Evolutionary conservation across 2,113 vertebrate species (phyloP), one percentile per base, ranked within the genome.

Genomic region (Ploceus nigricollis): DNA sequence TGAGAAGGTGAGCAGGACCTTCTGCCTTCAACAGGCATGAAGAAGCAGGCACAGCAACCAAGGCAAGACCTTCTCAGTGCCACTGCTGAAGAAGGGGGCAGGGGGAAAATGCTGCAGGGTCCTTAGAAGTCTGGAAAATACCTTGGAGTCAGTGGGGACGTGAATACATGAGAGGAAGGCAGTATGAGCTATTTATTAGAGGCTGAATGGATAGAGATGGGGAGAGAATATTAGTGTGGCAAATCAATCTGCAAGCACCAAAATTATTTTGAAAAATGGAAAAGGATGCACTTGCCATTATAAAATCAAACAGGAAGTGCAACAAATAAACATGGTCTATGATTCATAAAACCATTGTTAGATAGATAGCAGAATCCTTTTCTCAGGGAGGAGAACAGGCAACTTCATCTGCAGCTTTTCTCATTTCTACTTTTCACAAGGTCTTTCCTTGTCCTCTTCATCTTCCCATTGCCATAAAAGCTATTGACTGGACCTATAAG

Each of bases 231-330:
- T 53, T 79, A 63, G 40, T 20, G 54, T n/a, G 57, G 73, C 65
- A 56, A 94, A 91, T 91, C 72, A 89, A 68, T 79, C 78, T 60
- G 51, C 50, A 60, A 83, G 56, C 69, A 89, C 13, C 64, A 82
- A 78, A 96, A 64, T 92, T 20, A 83, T 91, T 91, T 84, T 33
- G 16, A 92, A 94, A 92, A 90, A 94, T 75, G 60, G 35, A 75
- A 61, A 92, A 89, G 80, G 51, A 92, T 84, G 69, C 15, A 51
- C 20, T 93, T 44, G 28, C 51, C 50, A 31, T 91, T 78, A 64
- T 64, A 91, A 96, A 92, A 92, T 91, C 33, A 3, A 81, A 94
- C 27, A 70, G 76, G 76, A 92, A 82, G 22, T 75, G 21, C 72
- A 91, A 66, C 42, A 90, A 90, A 75, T 44, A 89, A 92, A 83